Evolutionary conservation across 2,888 invertebrate species (phyloP).

Genomic region (Drosophila macrospina): DNA sequence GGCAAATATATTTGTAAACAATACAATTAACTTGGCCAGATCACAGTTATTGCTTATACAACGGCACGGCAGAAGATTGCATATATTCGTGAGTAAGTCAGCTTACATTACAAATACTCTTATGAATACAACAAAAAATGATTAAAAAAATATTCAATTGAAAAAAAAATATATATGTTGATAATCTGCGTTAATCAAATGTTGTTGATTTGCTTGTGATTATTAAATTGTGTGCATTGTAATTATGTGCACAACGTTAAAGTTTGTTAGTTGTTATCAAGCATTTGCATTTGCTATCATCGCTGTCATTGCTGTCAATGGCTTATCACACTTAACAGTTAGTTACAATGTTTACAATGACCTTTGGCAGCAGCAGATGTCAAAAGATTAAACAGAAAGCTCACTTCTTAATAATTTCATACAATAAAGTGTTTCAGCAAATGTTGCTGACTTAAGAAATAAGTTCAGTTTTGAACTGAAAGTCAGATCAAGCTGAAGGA

Average conservation of each 20-base stretch:
- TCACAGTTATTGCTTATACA: conserved; percentile 5
- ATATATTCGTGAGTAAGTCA: conserved; percentile 37
- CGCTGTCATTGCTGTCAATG: neutral
- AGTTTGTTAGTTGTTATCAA: conserved; percentile 1
- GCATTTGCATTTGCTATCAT: neutral
- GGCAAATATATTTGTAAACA: conserved; percentile 25
- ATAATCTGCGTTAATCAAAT: conserved; percentile 2
- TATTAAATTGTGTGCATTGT: neutral
- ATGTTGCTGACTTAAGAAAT: too few species aligned
- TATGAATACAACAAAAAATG: neutral
- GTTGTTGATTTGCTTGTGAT: neutral
- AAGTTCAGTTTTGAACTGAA: too few species aligned
- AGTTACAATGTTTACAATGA: neutral
- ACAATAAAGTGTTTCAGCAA: too few species aligned
- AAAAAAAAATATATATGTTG: neutral
- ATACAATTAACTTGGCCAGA: conserved; percentile 32
- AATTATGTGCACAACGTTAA: neutral
- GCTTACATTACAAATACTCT: conserved; percentile 5
- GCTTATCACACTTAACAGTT: neutral
- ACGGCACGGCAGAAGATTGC: conserved; percentile 7
- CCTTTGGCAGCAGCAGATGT: neutral
- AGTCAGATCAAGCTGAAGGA: too few species aligned
- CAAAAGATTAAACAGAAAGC: neutral
- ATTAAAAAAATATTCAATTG: too few species aligned
- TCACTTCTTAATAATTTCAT: too few species aligned